These are phyloP conservation scores for Mythimna loreyi DNA, from an alignment of 2,888 invertebrate species.

Conservation along the genomic window DNA sequence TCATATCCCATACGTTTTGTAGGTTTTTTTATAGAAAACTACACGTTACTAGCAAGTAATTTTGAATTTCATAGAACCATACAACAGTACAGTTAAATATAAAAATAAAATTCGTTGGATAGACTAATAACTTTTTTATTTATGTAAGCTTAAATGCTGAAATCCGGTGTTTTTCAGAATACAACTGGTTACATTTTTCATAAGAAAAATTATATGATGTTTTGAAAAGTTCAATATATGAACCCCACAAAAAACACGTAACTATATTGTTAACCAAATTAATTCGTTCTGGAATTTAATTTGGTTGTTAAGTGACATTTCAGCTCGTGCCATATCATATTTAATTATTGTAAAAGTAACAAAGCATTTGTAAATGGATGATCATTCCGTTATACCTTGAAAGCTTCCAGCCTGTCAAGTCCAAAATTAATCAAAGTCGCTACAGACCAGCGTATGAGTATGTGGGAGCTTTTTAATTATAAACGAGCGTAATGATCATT, in stretches of 20 bases:
- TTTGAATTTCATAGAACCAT: no score
- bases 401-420: slow-evolving; percentile 79
- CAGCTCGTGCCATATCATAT: slow-evolving; percentile 47
- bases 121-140: no score
- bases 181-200: no score
- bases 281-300: slow-evolving; percentile 25
- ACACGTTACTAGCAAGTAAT: no score
- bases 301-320: slow-evolving; percentile 28
- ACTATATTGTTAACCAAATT: neutral
- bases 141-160: no score
- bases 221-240: neutral
- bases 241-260: neutral
- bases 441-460: slow-evolving; percentile 76
- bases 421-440: slow-evolving; percentile 88
- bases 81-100: no score
- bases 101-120: no score
- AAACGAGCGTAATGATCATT: slow-evolving; percentile 86
- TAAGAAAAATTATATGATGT: no score
- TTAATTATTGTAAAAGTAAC: slow-evolving; percentile 63
- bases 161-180: no score
- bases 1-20: no score
- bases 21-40: no score
- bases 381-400: slow-evolving; percentile 75
- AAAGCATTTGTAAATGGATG: slow-evolving; percentile 63
- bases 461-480: slow-evolving; percentile 89